Evolutionary conservation across 2,113 vertebrate genomes (phyloP).

Genomic region (Sturnira hondurensis): DNA sequence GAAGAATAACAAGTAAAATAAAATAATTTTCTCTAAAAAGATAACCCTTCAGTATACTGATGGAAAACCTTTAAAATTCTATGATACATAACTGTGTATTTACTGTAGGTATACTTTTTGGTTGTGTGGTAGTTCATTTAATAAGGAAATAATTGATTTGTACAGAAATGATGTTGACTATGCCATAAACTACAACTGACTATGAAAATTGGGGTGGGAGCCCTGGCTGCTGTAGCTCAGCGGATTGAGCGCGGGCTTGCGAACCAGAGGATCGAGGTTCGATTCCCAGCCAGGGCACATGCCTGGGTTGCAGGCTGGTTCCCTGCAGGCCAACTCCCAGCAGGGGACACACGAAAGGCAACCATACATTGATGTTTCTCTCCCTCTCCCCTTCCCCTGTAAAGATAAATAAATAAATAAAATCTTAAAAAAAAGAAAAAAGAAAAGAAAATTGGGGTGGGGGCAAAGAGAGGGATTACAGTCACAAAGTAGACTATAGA

Average conservation of each 20-base stretch:
- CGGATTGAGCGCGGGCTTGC: no score
- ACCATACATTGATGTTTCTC: no score
- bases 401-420: no score
- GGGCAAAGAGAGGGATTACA: background rate
- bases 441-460: no score
- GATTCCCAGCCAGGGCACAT: no score
- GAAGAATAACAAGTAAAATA: background rate
- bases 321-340: no score
- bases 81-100: background rate
- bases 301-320: no score
- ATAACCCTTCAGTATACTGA: background rate
- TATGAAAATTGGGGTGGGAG: background rate
- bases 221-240: no score
- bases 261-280: no score
- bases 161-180: background rate
- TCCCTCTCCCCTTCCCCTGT: no score
- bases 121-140: background rate
- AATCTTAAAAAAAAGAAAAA: no score
- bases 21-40: background rate
- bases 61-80: background rate
- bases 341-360: no score
- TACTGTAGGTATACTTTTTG: background rate
- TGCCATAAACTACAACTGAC: background rate
- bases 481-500: background rate
- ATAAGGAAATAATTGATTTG: background rate